These are phyloP conservation scores for Alligator sinensis DNA, from an alignment of 2,113 vertebrate species.

Conservation along the genomic window DNA sequence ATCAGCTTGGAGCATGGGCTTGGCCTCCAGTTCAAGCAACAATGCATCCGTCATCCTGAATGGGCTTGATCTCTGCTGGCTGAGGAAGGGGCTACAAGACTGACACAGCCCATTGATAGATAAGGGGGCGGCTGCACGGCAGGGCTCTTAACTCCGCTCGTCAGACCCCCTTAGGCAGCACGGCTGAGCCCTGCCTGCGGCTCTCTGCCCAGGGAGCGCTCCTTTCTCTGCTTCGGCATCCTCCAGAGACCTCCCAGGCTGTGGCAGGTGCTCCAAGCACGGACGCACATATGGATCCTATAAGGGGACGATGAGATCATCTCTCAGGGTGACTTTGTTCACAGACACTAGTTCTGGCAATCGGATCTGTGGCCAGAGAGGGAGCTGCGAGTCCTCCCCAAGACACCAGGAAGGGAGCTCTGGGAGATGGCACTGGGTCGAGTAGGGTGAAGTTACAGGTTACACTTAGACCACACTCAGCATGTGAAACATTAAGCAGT, in stretches of 20 bases:
- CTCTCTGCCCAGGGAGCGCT: neutral
- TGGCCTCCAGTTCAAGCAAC: neutral
- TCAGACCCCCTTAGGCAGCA: fast-evolving
- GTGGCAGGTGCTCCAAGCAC: neutral
- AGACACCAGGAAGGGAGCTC: no score
- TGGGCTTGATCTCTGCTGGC: fast-evolving
- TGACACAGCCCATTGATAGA: fast-evolving
- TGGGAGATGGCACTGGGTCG: no score
- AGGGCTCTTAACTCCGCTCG: neutral
- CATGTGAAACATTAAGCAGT: no score
- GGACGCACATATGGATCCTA: neutral
- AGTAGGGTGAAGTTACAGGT: no score
- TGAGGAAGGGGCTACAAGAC: neutral
- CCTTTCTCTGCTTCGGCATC: neutral
- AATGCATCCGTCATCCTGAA: neutral
- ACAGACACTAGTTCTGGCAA: neutral
- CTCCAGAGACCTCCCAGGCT: neutral
- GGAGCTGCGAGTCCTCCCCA: neutral
- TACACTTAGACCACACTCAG: no score
- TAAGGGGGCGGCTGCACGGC: neutral
- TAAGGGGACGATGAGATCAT: neutral
- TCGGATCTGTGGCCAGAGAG: neutral
- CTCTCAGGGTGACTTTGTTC: fast-evolving
- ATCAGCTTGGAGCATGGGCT: neutral
- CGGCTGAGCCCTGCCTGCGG: neutral